phyloP scores from a whole-genome alignment of 2,888 invertebrate species.

The Aleiodes alternator region DNA sequence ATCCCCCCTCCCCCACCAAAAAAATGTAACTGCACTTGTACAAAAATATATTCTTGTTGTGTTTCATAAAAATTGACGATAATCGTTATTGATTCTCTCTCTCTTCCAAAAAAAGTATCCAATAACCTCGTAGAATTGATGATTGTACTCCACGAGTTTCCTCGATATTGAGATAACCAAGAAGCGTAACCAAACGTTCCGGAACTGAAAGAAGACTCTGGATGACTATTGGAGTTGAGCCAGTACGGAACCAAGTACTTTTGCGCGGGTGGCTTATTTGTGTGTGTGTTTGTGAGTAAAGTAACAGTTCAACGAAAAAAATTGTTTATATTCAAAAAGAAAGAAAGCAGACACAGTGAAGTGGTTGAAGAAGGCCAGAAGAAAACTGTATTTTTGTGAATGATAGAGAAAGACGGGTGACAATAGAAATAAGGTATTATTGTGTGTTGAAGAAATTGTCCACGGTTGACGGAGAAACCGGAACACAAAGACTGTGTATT shows the following conservation, averaged over 20 bases:
- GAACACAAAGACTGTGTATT: slow-evolving; percentile 54
- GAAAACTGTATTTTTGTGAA: neutral
- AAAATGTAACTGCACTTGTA: neutral
- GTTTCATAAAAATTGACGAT: too few relatives aligned
- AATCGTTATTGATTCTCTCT: too few relatives aligned
- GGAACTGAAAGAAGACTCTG: slow-evolving; percentile 44
- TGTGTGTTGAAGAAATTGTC: slow-evolving; percentile 61
- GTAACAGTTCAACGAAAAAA: slow-evolving; percentile 53
- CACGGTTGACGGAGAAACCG: slow-evolving; percentile 55
- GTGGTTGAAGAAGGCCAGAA: neutral
- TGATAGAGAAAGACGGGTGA: neutral
- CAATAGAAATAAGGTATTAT: slow-evolving; percentile 57
- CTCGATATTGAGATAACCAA: slow-evolving; percentile 32
- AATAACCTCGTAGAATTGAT: too few relatives aligned
- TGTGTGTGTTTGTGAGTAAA: slow-evolving; percentile 64
- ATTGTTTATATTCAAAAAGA: slow-evolving; percentile 57
- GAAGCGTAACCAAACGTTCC: slow-evolving; percentile 61
- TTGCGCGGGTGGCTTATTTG: slow-evolving; percentile 63
- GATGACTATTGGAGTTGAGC: slow-evolving; percentile 64
- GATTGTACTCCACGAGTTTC: neutral
- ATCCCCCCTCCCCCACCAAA: too few relatives aligned
- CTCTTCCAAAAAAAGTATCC: too few relatives aligned
- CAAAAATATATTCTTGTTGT: neutral
- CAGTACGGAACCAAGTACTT: slow-evolving; percentile 67
- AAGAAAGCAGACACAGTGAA: neutral